A percentile compares a stretch with the other conserved stretches of the same genome.
phyloP scores from a whole-genome alignment of 2,888 invertebrate genomes.

The Brachyopa scutellaris region DNA sequence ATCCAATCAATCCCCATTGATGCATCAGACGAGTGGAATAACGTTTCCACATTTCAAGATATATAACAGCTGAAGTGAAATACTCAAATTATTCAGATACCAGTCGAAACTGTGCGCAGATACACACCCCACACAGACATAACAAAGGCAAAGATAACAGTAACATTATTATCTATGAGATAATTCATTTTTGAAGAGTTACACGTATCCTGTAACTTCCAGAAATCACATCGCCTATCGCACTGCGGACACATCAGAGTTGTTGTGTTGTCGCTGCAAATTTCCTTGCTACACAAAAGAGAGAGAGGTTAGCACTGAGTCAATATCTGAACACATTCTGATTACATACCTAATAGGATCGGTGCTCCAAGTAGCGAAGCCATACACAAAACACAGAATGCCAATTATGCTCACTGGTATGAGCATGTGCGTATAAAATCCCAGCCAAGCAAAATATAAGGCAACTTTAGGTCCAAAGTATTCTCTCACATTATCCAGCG shows the following conservation, averaged over 20 bases:
- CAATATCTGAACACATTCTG: not conserved
- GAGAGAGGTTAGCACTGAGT: not conserved
- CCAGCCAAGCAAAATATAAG: constrained; percentile 92
- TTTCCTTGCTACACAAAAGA: constrained; percentile 82
- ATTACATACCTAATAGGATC: constrained; percentile 81
- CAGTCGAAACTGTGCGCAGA: not conserved
- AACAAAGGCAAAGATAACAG: constrained; percentile 89
- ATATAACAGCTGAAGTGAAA: constrained; percentile 84
- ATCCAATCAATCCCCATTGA: constrained; percentile 91
- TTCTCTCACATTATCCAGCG: constrained; percentile 89
- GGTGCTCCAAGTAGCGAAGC: constrained; percentile 82
- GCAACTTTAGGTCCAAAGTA: constrained; percentile 91
- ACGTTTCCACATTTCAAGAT: constrained; percentile 92
- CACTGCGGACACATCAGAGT: constrained; percentile 93
- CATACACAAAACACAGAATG: constrained; percentile 86
- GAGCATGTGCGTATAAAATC: constrained; percentile 92
- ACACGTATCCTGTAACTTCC: constrained; percentile 88
- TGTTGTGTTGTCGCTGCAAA: constrained; percentile 83
- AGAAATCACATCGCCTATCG: constrained; percentile 88
- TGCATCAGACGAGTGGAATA: constrained; percentile 90
- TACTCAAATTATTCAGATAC: not conserved
- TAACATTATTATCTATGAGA: constrained; percentile 91
- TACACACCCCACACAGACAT: constrained; percentile 90
- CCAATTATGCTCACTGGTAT: constrained; percentile 88
- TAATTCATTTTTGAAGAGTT: constrained; percentile 88